Percentiles rank a stretch among this genome's conserved stretches.
These are phyloP conservation scores for Cotesia typhae DNA, from an alignment of 1,140 invertebrate species.

Conservation along the genomic window DNA sequence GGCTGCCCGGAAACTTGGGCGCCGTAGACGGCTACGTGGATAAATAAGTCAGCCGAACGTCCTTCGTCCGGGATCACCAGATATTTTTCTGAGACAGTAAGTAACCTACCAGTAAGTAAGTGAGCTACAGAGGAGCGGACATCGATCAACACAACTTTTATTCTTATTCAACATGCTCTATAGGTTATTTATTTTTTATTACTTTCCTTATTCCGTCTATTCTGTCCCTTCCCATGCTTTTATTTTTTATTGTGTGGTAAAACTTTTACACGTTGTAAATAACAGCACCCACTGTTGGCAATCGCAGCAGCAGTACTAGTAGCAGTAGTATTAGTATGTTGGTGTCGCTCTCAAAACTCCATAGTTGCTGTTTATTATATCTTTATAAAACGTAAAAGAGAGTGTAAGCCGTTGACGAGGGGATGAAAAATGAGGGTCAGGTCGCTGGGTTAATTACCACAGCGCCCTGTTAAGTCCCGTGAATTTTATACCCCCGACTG, in stretches of 20 bases:
- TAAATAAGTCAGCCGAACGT: slow-evolving; percentile 17
- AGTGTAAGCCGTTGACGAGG: slow-evolving; percentile 19
- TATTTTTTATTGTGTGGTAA: too few species aligned
- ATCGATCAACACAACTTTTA: neutral
- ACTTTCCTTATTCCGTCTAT: too few species aligned
- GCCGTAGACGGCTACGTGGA: slow-evolving; percentile 20
- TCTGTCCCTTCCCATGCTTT: too few species aligned
- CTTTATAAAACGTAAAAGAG: slow-evolving; percentile 2
- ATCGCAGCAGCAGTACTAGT: too few species aligned
- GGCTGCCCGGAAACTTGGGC: slow-evolving; percentile 24
- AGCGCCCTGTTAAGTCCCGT: slow-evolving; percentile 17
- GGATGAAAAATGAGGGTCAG: slow-evolving; percentile 15
- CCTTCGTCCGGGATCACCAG: slow-evolving; percentile 1
- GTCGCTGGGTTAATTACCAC: slow-evolving; percentile 17
- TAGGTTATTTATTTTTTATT: too few species aligned
- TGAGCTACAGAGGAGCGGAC: neutral
- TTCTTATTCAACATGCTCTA: too few species aligned
- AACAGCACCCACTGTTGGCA: too few species aligned
- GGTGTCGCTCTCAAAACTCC: too few species aligned
- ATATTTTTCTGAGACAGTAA: slow-evolving; percentile 6
- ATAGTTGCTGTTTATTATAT: too few species aligned
- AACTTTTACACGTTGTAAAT: too few species aligned
- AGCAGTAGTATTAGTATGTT: too few species aligned
- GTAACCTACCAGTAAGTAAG: too few species aligned
- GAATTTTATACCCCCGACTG: slow-evolving; percentile 19